These are phyloP conservation scores for Acanthochromis polyacanthus DNA, from an alignment of 2,113 vertebrate genomes.

Conservation along the genomic window DNA sequence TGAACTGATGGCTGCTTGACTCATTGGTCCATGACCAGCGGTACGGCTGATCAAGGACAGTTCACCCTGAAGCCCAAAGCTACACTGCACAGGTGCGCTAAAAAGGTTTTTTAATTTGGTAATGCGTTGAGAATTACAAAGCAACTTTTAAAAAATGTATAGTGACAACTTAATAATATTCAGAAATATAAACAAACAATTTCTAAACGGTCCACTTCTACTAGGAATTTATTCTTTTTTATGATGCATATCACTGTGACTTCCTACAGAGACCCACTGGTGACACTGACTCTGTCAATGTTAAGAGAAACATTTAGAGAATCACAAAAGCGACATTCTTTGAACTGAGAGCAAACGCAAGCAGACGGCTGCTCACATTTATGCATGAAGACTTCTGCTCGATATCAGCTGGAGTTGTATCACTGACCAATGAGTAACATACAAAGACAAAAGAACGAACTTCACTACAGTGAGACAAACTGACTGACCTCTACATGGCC, in stretches of 20 bases:
- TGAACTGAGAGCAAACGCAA: slow-evolving; percentile 40
- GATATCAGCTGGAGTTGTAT: slow-evolving; percentile 38
- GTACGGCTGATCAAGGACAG: slow-evolving; percentile 60
- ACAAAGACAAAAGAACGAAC: slow-evolving; percentile 33
- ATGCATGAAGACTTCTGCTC: slow-evolving; percentile 47
- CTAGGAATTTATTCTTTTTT: slow-evolving; percentile 21
- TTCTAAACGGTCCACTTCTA: neutral
- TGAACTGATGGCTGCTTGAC: slow-evolving; percentile 54
- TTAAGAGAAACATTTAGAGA: slow-evolving; percentile 47
- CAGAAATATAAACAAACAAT: too few species aligned
- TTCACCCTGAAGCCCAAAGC: slow-evolving; percentile 36
- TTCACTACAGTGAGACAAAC: slow-evolving; percentile 29
- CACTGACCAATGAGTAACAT: slow-evolving; percentile 48
- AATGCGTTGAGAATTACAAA: slow-evolving; percentile 12
- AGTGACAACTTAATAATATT: neutral
- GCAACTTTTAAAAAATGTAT: slow-evolving; percentile 14
- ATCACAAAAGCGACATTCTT: slow-evolving; percentile 37
- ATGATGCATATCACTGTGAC: slow-evolving; percentile 33
- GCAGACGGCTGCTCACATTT: slow-evolving; percentile 49
- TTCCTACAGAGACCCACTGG: slow-evolving; percentile 34
- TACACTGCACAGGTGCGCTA: slow-evolving; percentile 16
- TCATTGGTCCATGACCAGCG: slow-evolving; percentile 63
- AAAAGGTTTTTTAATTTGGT: slow-evolving; percentile 11
- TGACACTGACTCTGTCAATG: slow-evolving; percentile 52
- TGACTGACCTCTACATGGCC: slow-evolving; percentile 36